Conservation (phyloP, 1,140 invertebrate genomes). For the Drosophila virilis region DNA sequence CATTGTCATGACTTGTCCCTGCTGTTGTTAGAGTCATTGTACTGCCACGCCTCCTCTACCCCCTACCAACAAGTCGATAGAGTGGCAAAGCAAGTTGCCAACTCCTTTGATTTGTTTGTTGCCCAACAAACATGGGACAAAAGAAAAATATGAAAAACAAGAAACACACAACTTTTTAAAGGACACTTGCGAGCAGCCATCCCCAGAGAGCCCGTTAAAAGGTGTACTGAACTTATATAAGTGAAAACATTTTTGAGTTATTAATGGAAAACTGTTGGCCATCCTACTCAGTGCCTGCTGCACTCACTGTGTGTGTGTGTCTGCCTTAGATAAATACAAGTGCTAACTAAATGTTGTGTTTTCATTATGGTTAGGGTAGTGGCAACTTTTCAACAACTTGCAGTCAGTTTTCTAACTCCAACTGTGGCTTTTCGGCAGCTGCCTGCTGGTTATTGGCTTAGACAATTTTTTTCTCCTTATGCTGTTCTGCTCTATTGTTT, state of each 20-base stretch:
- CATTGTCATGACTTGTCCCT: constrained; percentile 71
- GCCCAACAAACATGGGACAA: constrained; percentile 46
- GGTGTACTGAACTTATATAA: constrained; percentile 63
- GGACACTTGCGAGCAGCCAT: constrained; percentile 26
- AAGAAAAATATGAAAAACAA: constrained; percentile 11
- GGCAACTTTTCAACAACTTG: constrained; percentile 52
- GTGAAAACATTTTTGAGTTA: constrained; percentile 79
- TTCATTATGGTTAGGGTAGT: constrained; percentile 72
- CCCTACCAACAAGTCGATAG: constrained; percentile 36
- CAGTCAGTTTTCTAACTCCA: constrained; percentile 26
- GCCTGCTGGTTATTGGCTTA: constrained; percentile 67
- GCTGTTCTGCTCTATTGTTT: constrained; percentile 14
- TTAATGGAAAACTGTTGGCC: constrained; percentile 72
- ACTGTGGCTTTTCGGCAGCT: constrained; percentile 18
- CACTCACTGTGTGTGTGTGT: not conserved
- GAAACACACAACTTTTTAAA: constrained; percentile 31
- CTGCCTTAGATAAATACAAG: constrained; percentile 66
- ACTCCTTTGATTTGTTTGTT: constrained; percentile 79
- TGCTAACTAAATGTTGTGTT: constrained; percentile 82
- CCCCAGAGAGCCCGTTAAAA: constrained; percentile 22
- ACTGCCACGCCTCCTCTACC: constrained; percentile 17
- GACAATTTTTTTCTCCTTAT: constrained; percentile 39
- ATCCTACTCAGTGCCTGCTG: not conserved
- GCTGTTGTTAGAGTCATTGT: constrained; percentile 59
- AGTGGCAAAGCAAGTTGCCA: constrained; percentile 67